These are phyloP conservation scores for Pseudococcus longispinus DNA, from an alignment of 2,888 invertebrate species.

Conservation along the genomic window DNA sequence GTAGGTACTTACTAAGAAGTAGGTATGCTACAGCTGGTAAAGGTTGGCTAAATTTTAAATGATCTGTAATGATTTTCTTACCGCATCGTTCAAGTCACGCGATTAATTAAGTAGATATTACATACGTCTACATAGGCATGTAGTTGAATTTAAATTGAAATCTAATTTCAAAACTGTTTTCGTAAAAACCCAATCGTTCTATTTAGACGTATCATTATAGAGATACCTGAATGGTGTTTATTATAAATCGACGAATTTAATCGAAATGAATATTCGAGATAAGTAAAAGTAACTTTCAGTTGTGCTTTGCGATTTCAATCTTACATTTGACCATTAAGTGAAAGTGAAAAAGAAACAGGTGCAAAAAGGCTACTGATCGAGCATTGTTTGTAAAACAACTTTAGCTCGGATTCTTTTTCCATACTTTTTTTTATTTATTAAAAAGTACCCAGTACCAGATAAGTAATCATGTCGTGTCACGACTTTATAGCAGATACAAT, in stretches of 20 bases:
- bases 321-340: neutral
- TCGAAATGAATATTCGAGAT: neutral
- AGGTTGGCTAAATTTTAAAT: neutral
- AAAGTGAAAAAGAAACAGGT: conserved; percentile 39
- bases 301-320: conserved; percentile 12
- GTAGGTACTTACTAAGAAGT: neutral
- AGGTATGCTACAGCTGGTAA: neutral
- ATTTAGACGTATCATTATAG: neutral
- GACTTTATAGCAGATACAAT: conserved; percentile 20
- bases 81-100: neutral
- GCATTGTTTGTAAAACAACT: conserved; percentile 37
- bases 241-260: neutral
- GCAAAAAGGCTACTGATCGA: conserved; percentile 14
- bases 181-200: neutral
- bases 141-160: neutral
- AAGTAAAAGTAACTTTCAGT: conserved; percentile 43
- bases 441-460: conserved; percentile 9
- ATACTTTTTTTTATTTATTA: neutral
- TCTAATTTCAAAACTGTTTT: neutral
- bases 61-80: neutral
- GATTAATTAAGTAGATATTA: neutral
- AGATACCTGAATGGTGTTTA: neutral
- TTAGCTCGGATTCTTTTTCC: neutral
- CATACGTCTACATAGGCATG: neutral
- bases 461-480: conserved; percentile 26